Base-by-base conservation (phyloP, 2,888 invertebrate genomes). In the Polydrusus cervinus region DNA sequence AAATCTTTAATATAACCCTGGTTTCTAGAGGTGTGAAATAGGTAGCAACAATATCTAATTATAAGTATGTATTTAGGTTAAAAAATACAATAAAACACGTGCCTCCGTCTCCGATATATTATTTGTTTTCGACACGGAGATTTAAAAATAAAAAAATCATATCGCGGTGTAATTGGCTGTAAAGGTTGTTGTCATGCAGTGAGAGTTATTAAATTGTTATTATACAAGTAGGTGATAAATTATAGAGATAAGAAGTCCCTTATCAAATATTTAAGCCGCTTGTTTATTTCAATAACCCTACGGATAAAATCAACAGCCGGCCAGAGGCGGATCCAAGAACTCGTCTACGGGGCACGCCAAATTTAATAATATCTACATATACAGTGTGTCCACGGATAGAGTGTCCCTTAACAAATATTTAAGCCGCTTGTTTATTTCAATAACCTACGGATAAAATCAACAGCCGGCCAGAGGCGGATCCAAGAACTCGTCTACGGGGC, bases 121-220 rank as follows among this genome's bases (percentile, higher is more conserved):
- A 11, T 11, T 40, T 40, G 1, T 13, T 43, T 9, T n/a, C 43
- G 5, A 43, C 43, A n/a, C n/a, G 13, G n/a, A n/a, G n/a, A 43
- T 43, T 43, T n/a, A 43, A 11, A 43, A n/a, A n/a, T 43, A 13
- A 43, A 43, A 43, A 43, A 43, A 43, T 43, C n/a, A 43, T 43
- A 43, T 43, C 43, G n/a, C n/a, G 3, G n/a, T 53, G 30, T 53
- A 11, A 30, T 30, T 53, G 25, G 25, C 25, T 38, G 0, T 38
- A 38, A 25, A 64, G 49, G 62, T 71, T 71, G 71, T 71, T 71
- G 71, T 49, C 71, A 71, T 66, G 71, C 71, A 57, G 34, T 40
- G 10, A 14, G 18, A 38, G 47, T 47, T 66, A 66, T 47, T 47
- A 47, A 13, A 43, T 34, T n/a, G 13, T 65, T 47, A 71, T 38